These are phyloP conservation scores for Drosophila antonietae DNA, from an alignment of 2,888 invertebrate species.

Conservation along the genomic window DNA sequence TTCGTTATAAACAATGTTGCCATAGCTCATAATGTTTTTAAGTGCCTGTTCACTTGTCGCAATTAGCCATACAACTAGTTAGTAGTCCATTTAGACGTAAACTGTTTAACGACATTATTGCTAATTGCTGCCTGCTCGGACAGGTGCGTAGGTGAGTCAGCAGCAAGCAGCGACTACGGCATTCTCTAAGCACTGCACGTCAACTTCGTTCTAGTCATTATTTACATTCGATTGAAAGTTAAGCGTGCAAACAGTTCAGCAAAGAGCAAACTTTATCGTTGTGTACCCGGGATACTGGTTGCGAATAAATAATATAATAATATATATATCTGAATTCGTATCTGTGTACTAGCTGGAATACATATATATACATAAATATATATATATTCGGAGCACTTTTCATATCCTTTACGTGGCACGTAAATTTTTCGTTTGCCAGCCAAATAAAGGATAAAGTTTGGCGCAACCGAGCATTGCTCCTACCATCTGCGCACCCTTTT, in stretches of 20 bases:
- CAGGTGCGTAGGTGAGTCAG: constrained; percentile 15
- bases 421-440: constrained; percentile 59
- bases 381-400: constrained; percentile 13
- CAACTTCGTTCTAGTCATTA: constrained; percentile 66
- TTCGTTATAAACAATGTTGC: constrained; percentile 23
- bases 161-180: constrained; percentile 10
- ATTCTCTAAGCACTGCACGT: constrained; percentile 36
- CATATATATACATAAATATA: neutral
- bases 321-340: constrained; percentile 10
- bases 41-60: constrained; percentile 16
- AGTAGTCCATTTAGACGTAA: constrained; percentile 62
- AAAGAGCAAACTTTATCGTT: constrained; percentile 60
- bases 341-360: constrained; percentile 3
- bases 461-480: constrained; percentile 25
- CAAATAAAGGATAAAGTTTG: constrained; percentile 73
- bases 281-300: constrained; percentile 12
- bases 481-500: constrained; percentile 43
- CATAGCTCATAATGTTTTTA: constrained; percentile 6
- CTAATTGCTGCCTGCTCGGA: constrained; percentile 9
- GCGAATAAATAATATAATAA: constrained; percentile 39
- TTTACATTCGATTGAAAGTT: constrained; percentile 82
- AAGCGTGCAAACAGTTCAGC: constrained; percentile 72
- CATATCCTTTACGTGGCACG: constrained; percentile 57
- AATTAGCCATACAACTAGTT: constrained; percentile 46
- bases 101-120: constrained; percentile 24